phyloP scores from a whole-genome alignment of 2,797 vertebrate genomes.

The Enteromius anoplus region DNA sequence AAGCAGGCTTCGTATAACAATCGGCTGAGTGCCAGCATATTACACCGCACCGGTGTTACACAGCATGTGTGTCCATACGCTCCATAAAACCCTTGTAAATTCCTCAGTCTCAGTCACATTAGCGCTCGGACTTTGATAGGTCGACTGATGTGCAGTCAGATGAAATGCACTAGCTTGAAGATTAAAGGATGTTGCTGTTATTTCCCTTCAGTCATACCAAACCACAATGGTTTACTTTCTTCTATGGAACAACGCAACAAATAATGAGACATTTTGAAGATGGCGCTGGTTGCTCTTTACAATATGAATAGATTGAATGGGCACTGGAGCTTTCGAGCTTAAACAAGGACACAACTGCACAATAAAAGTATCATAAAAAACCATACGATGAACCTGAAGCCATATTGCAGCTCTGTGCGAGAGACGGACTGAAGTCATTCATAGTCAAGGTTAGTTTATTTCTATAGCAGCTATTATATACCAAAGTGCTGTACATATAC shows the following conservation, averaged over 20 bases:
- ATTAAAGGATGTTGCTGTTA: constrained; percentile 17
- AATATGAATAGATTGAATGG: background rate
- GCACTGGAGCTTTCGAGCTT: background rate
- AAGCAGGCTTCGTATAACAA: background rate
- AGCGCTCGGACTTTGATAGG: constrained; percentile 1
- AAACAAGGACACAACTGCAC: background rate
- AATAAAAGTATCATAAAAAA: background rate
- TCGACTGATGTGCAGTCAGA: background rate
- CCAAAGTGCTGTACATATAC: too few species aligned
- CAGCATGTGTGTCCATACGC: background rate
- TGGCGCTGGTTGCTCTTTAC: background rate
- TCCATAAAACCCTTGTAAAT: constrained; percentile 31
- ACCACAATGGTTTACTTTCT: background rate
- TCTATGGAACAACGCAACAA: background rate
- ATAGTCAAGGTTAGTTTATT: too few species aligned
- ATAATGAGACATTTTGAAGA: background rate
- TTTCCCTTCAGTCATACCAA: background rate
- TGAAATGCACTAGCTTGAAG: background rate
- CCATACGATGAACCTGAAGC: too few species aligned
- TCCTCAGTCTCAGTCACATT: background rate
- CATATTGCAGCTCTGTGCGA: background rate
- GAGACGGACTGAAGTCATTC: background rate
- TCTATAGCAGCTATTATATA: too few species aligned
- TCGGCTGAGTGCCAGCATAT: constrained; percentile 1
- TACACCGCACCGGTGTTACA: constrained; percentile 12